Evolutionary conservation across 2,113 vertebrate genomes (phyloP).

Genomic region (Spilogale gracilis): DNA sequence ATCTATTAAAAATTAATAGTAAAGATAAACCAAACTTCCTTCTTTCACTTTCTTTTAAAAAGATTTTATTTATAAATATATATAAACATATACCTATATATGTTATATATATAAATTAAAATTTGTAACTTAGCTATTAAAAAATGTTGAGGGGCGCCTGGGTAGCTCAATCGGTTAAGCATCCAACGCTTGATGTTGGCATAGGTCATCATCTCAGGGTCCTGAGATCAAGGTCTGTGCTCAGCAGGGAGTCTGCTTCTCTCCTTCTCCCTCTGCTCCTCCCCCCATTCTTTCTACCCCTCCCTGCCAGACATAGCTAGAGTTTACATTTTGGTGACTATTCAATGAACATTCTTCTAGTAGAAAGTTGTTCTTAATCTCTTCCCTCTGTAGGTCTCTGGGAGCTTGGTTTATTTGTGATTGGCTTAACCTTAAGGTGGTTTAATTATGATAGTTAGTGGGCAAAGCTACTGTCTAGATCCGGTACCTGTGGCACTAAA

Average conservation of each 20-base stretch:
- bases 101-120: background rate
- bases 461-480: background rate
- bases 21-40: background rate
- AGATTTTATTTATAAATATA: background rate
- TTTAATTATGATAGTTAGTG: background rate
- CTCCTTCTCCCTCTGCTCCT: background rate
- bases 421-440: background rate
- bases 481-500: background rate
- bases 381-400: background rate
- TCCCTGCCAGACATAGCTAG: background rate
- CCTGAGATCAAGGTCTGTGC: too few relatives aligned
- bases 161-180: background rate
- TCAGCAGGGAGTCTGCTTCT: background rate
- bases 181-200: background rate
- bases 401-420: constrained; percentile 15
- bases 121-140: background rate
- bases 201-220: too few relatives aligned
- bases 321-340: constrained; percentile 11
- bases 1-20: background rate
- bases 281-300: background rate
- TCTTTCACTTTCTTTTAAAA: background rate
- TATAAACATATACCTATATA: background rate
- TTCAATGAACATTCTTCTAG: background rate
- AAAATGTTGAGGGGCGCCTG: background rate
- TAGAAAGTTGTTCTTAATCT: constrained; percentile 29